Percentiles rank a stretch among this genome's conserved stretches.
Conservation (phyloP, 2,888 invertebrate genomes). For the Ctenicera cuprea region DNA sequence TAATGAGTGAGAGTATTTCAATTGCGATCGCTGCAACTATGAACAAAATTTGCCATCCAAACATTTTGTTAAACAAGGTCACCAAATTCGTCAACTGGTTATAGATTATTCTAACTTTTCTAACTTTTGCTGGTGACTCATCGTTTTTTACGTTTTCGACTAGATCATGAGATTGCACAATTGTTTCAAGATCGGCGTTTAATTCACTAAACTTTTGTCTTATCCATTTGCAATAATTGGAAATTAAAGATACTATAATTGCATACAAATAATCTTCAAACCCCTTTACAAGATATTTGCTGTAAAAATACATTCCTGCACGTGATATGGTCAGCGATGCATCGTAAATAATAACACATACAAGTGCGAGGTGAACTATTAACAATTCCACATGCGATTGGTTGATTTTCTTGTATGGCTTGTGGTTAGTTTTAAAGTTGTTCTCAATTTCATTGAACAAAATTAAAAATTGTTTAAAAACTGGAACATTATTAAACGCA, state of each 20-base stretch:
- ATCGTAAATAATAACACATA: background rate
- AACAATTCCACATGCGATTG: background rate
- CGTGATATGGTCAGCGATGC: background rate
- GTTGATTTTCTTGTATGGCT: background rate
- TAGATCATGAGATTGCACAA: too few relatives aligned
- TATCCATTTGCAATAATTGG: background rate
- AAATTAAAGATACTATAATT: background rate
- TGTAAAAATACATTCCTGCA: background rate
- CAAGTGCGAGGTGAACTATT: background rate
- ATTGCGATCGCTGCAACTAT: background rate
- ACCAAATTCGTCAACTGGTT: background rate
- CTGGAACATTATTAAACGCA: background rate
- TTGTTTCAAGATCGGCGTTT: background rate
- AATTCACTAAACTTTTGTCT: background rate
- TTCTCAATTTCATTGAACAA: background rate
- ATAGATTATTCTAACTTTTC: background rate
- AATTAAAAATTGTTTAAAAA: background rate
- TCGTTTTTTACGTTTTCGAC: too few relatives aligned
- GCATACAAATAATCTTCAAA: background rate
- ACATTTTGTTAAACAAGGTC: background rate
- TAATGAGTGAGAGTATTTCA: background rate
- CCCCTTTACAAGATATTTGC: background rate
- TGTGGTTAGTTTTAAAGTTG: background rate
- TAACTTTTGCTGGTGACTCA: background rate
- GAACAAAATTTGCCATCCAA: slow-evolving; percentile 6